Evolutionary conservation across 2,797 vertebrate species (phyloP).

Genomic region (Margarornis squamiger): DNA sequence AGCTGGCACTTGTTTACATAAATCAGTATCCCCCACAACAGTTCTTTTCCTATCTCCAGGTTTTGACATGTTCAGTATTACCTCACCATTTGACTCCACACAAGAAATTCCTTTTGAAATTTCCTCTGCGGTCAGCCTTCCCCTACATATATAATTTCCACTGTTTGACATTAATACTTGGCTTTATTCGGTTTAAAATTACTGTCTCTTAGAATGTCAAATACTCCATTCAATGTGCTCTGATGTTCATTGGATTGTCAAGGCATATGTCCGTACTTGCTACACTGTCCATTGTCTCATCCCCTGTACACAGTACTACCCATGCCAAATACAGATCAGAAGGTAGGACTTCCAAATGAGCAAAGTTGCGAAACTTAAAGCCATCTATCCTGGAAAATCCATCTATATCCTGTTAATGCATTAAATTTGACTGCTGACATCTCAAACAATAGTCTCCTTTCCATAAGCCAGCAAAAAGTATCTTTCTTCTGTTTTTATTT

Average conservation of each 20-base stretch:
- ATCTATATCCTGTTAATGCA: background rate
- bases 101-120: background rate
- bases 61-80: background rate
- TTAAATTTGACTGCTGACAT: background rate
- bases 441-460: background rate
- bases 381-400: background rate
- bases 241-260: background rate
- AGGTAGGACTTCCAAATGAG: background rate
- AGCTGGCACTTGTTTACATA: background rate
- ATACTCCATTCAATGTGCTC: background rate
- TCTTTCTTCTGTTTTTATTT: background rate
- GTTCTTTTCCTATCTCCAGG: background rate
- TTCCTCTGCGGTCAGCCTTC: background rate
- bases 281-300: background rate
- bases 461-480: background rate
- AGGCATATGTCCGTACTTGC: background rate
- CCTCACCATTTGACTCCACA: background rate
- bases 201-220: background rate
- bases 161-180: background rate
- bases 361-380: background rate
- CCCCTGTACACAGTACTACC: background rate
- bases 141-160: background rate
- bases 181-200: background rate
- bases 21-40: background rate
- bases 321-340: background rate